Base-by-base conservation (phyloP, 2,797 vertebrate genomes). In the Perodicticus potto region DNA sequence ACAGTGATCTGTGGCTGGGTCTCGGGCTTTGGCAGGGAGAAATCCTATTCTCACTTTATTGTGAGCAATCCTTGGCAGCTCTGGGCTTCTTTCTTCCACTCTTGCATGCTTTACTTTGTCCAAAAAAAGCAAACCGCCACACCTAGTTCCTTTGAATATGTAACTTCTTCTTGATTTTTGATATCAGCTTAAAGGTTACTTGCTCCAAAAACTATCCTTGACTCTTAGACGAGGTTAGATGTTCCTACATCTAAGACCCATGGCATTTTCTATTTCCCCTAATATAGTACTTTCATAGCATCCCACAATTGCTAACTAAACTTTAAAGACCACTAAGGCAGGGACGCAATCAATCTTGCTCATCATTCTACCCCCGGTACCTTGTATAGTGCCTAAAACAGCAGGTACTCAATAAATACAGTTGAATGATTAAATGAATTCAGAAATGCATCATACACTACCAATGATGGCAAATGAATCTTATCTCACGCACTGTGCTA, bases 51-150 rank as follows among this genome's bases (percentile, higher is more conserved):
- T 92, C 78, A 40, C 45, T 90, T 93, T 59, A 91, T 74, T 1
- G 0, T 45, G 57, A 92, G 40, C 67, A 95, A 89, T 57, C 14
- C 84, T 95, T 78, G 45, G 59, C 63, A 85, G 80, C 49, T 95
- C 59, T 73, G 74, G 23, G 85, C 69, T 87, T 84, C 55, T 84
- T 91, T 91, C 73, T 96, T 87, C 34, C 69, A 78, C 55, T 90
- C 73, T 92, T 53, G 37, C 87, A 77, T 53, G n/a, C 37, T 78
- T 67, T 63, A 95, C 20, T 93, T 93, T 77, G 70, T 81, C 83
- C 80, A 91, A 59, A 93, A 97, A 97, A 87, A 86, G 49, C 61
- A 70, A 92, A 96, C 7, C 11, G 27, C 59, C 32, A 53, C 65
- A 16, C n/a, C 10, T 49, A 73, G 19, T 65, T 61, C 37, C 86